phyloP scores from a whole-genome alignment of 2,888 invertebrate genomes.

The Cataglyphis livida region DNA sequence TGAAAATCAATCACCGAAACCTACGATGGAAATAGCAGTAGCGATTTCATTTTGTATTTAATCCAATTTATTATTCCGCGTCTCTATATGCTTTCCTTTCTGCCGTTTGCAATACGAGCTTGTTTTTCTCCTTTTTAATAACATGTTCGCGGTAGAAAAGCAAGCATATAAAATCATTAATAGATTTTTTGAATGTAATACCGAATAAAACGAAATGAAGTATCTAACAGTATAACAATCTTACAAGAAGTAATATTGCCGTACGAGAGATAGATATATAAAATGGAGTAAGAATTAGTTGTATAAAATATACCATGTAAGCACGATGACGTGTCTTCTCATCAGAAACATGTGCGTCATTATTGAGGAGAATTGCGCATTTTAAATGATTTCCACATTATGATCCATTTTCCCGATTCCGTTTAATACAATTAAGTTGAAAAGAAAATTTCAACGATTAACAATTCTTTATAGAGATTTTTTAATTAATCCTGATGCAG shows the following conservation, averaged over 20 bases:
- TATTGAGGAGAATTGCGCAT: conserved; percentile 19
- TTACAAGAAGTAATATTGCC: conserved; percentile 31
- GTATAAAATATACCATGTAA: conserved; percentile 52
- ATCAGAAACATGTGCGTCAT: conserved; percentile 24
- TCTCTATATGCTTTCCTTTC: conserved; percentile 51
- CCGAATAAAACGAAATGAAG: conserved; percentile 32
- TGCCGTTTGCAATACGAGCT: conserved; percentile 39
- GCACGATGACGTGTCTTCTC: conserved; percentile 38
- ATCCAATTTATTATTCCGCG: conserved; percentile 58
- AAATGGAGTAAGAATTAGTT: conserved; percentile 45
- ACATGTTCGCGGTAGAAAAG: conserved; percentile 34
- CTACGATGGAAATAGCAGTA: conserved; percentile 72
- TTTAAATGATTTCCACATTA: conserved; percentile 13
- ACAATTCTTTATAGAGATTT: not conserved
- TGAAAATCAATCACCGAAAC: conserved; percentile 74
- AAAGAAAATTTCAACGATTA: not conserved
- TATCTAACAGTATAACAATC: conserved; percentile 48
- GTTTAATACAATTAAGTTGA: not conserved
- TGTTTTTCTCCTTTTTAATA: conserved; percentile 46
- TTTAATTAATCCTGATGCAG: not conserved
- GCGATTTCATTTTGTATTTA: conserved; percentile 69
- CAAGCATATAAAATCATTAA: conserved; percentile 41
- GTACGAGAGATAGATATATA: conserved; percentile 24
- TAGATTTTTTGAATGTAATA: conserved; percentile 38
- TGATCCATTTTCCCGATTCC: not conserved